phyloP scores from a whole-genome alignment of 2,888 invertebrate species.

The Aspidiotus rigidus region DNA sequence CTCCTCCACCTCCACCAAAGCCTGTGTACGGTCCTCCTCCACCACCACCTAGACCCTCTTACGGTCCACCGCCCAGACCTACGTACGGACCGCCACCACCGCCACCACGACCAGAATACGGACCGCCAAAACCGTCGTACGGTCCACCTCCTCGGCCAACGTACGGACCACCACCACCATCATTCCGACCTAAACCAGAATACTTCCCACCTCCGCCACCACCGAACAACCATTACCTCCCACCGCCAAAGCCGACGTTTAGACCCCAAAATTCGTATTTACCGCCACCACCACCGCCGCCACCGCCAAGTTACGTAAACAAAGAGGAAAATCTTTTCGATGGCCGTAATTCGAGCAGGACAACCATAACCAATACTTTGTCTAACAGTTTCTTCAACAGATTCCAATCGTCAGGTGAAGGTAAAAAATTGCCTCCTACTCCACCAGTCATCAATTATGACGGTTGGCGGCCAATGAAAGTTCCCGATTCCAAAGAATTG shows the following conservation, averaged over 20 bases:
- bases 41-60: constrained; percentile 39
- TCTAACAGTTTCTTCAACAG: constrained; percentile 36
- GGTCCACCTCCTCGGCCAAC: constrained; percentile 39
- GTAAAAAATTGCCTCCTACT: constrained; percentile 63
- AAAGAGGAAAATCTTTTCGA: constrained; percentile 35
- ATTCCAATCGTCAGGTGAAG: constrained; percentile 40
- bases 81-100: constrained; percentile 45
- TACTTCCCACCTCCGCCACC: constrained; percentile 40
- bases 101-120: constrained; percentile 38
- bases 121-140: constrained; percentile 40
- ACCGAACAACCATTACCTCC: constrained; percentile 40
- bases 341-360: constrained; percentile 39
- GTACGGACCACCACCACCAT: constrained; percentile 43
- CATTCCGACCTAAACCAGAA: constrained; percentile 40
- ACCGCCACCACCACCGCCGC: constrained; percentile 41
- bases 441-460: constrained; percentile 68
- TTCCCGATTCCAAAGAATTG: constrained; percentile 28
- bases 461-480: constrained; percentile 75
- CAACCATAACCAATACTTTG: no score
- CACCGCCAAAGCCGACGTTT: constrained; percentile 38
- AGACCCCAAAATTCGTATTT: constrained; percentile 34
- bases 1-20: constrained; percentile 38
- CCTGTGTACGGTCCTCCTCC: constrained; percentile 42
- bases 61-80: constrained; percentile 43
- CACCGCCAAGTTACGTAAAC: constrained; percentile 40